These are phyloP conservation scores for Hoplodrina ambigua DNA, from an alignment of 2,888 invertebrate genomes.

Conservation along the genomic window DNA sequence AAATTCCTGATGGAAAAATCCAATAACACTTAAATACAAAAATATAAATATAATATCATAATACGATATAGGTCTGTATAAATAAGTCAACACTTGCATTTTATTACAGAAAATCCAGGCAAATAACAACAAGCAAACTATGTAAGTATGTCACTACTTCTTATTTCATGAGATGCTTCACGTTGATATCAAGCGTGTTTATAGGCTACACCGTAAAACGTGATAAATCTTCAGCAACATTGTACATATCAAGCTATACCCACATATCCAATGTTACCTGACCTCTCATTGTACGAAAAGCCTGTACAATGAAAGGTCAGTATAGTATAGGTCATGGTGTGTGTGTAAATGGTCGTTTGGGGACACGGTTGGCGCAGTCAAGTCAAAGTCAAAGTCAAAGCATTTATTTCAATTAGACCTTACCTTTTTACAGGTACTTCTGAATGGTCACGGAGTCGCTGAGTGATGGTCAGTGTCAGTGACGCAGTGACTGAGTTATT, in stretches of 20 bases:
- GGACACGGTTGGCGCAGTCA: too few species aligned
- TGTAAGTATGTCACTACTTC: not conserved
- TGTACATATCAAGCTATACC: not conserved
- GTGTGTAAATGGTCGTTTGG: too few species aligned
- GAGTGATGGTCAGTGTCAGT: too few species aligned
- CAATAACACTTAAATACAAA: too few species aligned
- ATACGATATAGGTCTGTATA: not conserved
- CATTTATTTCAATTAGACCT: too few species aligned
- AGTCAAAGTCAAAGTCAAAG: too few species aligned
- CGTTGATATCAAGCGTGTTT: conserved; percentile 31
- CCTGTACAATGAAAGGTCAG: not conserved
- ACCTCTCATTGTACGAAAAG: not conserved
- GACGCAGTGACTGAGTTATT: too few species aligned
- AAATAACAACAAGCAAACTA: conserved; percentile 2
- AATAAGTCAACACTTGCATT: not conserved
- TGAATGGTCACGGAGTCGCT: too few species aligned
- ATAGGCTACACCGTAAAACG: conserved; percentile 43
- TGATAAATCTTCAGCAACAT: conserved; percentile 30
- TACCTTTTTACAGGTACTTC: too few species aligned
- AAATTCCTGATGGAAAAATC: too few species aligned
- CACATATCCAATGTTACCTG: not conserved
- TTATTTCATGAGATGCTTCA: conserved; percentile 10
- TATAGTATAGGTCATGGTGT: not conserved
- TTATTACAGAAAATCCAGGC: not conserved
- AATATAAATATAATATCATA: too few species aligned